Base-by-base conservation (phyloP, 2,113 vertebrate species). In the Corvus cornix region DNA sequence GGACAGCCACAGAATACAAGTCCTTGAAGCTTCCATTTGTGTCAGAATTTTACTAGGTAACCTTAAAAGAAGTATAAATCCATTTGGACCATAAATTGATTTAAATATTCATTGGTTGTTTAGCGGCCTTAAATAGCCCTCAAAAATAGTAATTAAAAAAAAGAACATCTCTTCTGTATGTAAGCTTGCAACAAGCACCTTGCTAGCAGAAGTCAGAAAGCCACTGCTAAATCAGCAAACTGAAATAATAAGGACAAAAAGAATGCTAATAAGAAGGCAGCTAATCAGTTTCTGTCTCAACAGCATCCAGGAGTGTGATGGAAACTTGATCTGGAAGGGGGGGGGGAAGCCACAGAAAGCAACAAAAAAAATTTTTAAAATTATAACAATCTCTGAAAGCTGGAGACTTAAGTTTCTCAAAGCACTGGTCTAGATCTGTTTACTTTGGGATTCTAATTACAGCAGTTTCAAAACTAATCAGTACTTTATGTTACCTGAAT, bases 401-500 rank as follows among this genome's bases (percentile, higher is more conserved):
- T 90, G 62, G 22, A 84, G 60, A 69, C 75, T 95, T 93, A 92
- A 92, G 59, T 92, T 96, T 91, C 89, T 77, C 56, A 66, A 90
- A 90, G n/a, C 6, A 39, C 53, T 97, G 84, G 75, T 94, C 96
- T 94, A 95, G 93, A 91, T 98, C 97, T 96, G 73, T 96, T 97
- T 97, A 89, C 60, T 90, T 70, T 94, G 26, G 49, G 81, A 82
- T 96, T 97, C 83, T 92, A 94, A 93, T 97, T 98, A 97, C 66
- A 89, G 76, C n/a, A 91, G 37, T 87, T 97, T 96, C 87, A 95
- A 96, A 93, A 96, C 51, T 70, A 91, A 87, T 69, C 43, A 43
- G 37, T 58, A 73, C 39, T 73, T 91, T 86, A 60, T 75, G 70
- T 67, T 70, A 76, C 18, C 24, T 84, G 78, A 88, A 91, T 80